Percentiles rank a stretch among this genome's conserved stretches.
Conservation (phyloP, 2,888 invertebrate species). For the Chouioia cunea region DNA sequence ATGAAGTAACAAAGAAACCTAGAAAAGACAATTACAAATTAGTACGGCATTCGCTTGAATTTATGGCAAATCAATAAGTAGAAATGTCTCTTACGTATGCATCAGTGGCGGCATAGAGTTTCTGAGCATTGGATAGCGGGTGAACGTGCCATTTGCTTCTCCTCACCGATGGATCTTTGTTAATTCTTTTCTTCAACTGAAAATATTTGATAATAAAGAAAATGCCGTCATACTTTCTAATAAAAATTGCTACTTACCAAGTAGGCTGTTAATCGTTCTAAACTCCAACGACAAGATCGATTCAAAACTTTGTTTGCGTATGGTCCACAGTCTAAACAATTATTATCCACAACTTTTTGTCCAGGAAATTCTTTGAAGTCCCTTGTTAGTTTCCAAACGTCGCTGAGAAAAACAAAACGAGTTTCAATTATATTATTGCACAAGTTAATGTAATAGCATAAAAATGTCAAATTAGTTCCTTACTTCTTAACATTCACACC, state of each 20-base stretch:
- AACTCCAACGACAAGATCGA: slow-evolving; percentile 73
- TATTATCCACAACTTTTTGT: slow-evolving; percentile 70
- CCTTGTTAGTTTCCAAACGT: slow-evolving; percentile 74
- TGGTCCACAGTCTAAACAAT: slow-evolving; percentile 73
- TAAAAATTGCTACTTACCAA: slow-evolving; percentile 66
- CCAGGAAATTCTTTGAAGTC: slow-evolving; percentile 74
- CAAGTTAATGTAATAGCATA: background rate
- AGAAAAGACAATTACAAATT: slow-evolving; percentile 7
- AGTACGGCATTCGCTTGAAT: background rate
- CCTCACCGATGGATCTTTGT: slow-evolving; percentile 72
- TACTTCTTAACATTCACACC: slow-evolving; percentile 78
- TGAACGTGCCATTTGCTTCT: slow-evolving; percentile 75
- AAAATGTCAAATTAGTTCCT: slow-evolving; percentile 49
- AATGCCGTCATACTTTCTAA: slow-evolving; percentile 15
- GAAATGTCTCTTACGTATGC: slow-evolving; percentile 71
- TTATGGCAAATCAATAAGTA: background rate
- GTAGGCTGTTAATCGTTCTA: slow-evolving; percentile 72
- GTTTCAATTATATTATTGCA: background rate
- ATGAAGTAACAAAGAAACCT: slow-evolving; percentile 49
- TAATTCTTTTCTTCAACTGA: slow-evolving; percentile 71
- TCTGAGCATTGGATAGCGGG: slow-evolving; percentile 72
- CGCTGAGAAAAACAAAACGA: slow-evolving; percentile 68
- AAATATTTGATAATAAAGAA: slow-evolving; percentile 43
- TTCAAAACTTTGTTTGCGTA: slow-evolving; percentile 72
- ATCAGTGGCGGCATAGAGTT: slow-evolving; percentile 76